Percentiles rank a stretch among this genome's conserved stretches.
Conservation (phyloP, 2,888 invertebrate species). For the Odontomyia ornata region DNA sequence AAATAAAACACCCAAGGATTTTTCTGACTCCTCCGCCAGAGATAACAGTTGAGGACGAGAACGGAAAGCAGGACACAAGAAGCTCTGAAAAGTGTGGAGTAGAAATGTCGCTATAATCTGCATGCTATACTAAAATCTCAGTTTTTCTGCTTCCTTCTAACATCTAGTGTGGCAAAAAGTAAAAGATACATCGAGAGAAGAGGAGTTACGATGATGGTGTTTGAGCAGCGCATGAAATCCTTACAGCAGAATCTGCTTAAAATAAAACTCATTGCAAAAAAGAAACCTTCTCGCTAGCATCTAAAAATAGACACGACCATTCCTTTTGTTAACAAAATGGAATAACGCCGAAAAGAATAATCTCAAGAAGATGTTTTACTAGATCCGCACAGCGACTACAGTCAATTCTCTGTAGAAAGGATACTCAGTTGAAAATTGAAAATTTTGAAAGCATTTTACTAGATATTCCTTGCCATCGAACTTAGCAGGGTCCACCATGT, state of each 20-base stretch:
- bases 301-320: conserved; percentile 8
- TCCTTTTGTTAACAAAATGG: not conserved
- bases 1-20: conserved; percentile 16
- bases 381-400: too few relatives aligned
- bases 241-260: not conserved
- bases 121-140: not conserved
- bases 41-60: not conserved
- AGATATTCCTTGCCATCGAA: too few relatives aligned
- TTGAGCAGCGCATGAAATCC: not conserved
- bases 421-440: too few relatives aligned
- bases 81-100: too few relatives aligned
- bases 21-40: not conserved
- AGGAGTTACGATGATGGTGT: not conserved
- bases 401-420: too few relatives aligned
- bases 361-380: too few relatives aligned
- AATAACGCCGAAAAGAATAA: not conserved
- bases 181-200: not conserved
- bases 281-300: not conserved
- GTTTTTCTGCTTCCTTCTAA: not conserved
- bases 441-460: too few relatives aligned
- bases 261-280: not conserved
- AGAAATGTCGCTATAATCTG: not conserved
- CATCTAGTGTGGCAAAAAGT: too few relatives aligned
- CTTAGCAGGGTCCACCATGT: too few relatives aligned
- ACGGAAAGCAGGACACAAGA: too few relatives aligned